These are phyloP conservation scores for Spicauda simplicius DNA, from an alignment of 2,888 invertebrate species.

Conservation along the genomic window DNA sequence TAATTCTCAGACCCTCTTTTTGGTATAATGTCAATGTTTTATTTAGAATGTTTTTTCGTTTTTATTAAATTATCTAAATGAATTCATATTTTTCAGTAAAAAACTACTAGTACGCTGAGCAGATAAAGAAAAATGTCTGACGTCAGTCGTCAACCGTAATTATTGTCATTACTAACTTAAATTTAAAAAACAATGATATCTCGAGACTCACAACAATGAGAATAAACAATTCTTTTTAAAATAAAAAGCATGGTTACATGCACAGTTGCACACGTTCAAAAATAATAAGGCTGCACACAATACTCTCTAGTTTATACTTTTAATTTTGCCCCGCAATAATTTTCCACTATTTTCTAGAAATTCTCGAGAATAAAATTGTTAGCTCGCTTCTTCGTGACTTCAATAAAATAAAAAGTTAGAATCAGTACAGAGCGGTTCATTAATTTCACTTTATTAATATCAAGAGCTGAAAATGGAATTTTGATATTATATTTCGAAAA, in stretches of 20 bases:
- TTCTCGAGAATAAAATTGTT: constrained; percentile 20
- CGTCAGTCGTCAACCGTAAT: too few relatives aligned
- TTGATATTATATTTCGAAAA: not conserved
- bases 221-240: not conserved
- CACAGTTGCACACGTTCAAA: constrained; percentile 13
- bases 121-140: too few relatives aligned
- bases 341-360: constrained; percentile 11
- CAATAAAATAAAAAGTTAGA: constrained; percentile 20
- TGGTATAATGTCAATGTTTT: too few relatives aligned
- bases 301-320: constrained; percentile 20
- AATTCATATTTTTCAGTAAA: too few relatives aligned
- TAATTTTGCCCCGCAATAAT: constrained; percentile 25
- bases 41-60: too few relatives aligned
- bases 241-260: not conserved
- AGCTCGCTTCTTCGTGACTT: constrained; percentile 3
- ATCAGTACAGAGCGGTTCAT: constrained; percentile 9
- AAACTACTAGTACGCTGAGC: too few relatives aligned
- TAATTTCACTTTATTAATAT: constrained; percentile 18
- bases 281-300: constrained; percentile 14
- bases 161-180: too few relatives aligned
- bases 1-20: too few relatives aligned
- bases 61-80: too few relatives aligned
- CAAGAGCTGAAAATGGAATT: constrained; percentile 7
- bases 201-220: not conserved
- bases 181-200: too few relatives aligned